Evolutionary conservation across 2,888 invertebrate genomes (phyloP).

Genomic region (Scelioninae gen. 1): DNA sequence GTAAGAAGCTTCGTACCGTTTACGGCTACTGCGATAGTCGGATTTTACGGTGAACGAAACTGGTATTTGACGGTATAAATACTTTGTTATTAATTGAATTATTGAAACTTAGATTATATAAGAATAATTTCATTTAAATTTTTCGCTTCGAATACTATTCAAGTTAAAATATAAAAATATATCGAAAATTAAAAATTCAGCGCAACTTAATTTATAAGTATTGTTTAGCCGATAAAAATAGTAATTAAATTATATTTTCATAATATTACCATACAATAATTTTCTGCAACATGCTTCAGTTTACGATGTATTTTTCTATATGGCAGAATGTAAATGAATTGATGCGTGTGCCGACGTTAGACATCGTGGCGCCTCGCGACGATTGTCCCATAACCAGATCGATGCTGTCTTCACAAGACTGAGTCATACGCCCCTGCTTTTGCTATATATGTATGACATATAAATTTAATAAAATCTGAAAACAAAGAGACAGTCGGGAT

Average conservation of each 20-base stretch:
- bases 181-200: slow-evolving; percentile 5
- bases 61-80: too few relatives aligned
- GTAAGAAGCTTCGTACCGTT: too few relatives aligned
- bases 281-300: slow-evolving; percentile 16
- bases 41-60: too few relatives aligned
- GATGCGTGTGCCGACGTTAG: slow-evolving; percentile 78
- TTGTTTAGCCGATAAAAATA: neutral
- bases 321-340: slow-evolving; percentile 39
- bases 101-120: too few relatives aligned
- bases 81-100: too few relatives aligned
- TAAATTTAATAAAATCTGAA: slow-evolving; percentile 44
- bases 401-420: slow-evolving; percentile 80
- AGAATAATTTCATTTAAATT: too few relatives aligned
- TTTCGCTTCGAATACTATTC: too few relatives aligned
- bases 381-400: slow-evolving; percentile 81
- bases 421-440: slow-evolving; percentile 79
- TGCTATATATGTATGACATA: slow-evolving; percentile 7
- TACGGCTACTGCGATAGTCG: too few relatives aligned
- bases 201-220: neutral
- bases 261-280: slow-evolving; percentile 19
- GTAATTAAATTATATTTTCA: neutral
- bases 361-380: slow-evolving; percentile 83
- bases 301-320: slow-evolving; percentile 19
- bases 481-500: slow-evolving; percentile 19
- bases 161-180: neutral